Conservation (phyloP, 2,113 vertebrate genomes). For the Perccottus glenii region DNA sequence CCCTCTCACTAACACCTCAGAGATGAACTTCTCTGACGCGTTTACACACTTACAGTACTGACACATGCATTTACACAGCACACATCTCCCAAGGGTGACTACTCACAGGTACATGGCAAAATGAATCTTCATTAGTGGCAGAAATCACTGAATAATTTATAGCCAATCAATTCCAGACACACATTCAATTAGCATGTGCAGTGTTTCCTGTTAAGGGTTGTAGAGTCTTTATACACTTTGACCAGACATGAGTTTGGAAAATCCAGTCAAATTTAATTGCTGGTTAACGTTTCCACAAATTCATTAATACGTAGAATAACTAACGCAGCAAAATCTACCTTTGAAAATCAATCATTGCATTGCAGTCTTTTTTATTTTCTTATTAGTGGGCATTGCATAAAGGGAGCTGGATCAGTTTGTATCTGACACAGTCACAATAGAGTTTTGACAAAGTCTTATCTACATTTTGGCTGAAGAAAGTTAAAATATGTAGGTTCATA, state of each 20-base stretch:
- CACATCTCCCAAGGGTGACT: conserved; percentile 19
- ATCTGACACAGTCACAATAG: too few relatives aligned
- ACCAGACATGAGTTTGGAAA: conserved; percentile 3
- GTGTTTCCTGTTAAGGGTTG: conserved; percentile 21
- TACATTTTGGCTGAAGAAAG: too few relatives aligned
- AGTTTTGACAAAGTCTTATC: too few relatives aligned
- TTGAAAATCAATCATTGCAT: too few relatives aligned
- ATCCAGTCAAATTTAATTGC: background rate
- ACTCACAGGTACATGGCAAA: conserved; percentile 41
- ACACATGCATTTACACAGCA: conserved; percentile 6
- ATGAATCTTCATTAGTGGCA: conserved; percentile 60
- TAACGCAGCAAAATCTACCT: too few relatives aligned
- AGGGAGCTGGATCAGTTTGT: too few relatives aligned
- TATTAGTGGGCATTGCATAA: too few relatives aligned
- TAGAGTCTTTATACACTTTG: conserved; percentile 15
- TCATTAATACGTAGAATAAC: too few relatives aligned
- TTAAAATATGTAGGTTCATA: too few relatives aligned
- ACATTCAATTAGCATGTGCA: conserved; percentile 29
- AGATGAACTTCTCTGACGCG: conserved; percentile 26
- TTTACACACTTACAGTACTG: conserved; percentile 10
- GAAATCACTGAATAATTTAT: conserved; percentile 63
- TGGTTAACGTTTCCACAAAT: too few relatives aligned
- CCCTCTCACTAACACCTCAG: conserved; percentile 48
- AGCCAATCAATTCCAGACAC: conserved; percentile 55
- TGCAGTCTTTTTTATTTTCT: too few relatives aligned